phyloP scores from a whole-genome alignment of 2,797 vertebrate genomes.

The Microtus obscurus region DNA sequence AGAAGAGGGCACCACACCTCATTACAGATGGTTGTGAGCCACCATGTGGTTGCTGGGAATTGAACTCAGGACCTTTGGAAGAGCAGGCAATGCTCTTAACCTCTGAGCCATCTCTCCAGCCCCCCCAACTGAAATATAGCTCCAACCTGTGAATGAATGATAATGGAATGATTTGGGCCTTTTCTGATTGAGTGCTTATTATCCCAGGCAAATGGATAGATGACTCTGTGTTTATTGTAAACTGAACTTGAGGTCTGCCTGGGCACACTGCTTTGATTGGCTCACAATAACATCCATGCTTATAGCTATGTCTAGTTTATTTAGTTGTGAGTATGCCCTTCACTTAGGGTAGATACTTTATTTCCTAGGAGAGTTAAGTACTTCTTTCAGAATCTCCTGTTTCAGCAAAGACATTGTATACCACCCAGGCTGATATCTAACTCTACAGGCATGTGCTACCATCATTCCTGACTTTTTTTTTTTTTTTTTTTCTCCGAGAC shows the following conservation, averaged over 20 bases:
- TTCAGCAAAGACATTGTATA: background rate
- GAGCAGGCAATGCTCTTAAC: too few species aligned
- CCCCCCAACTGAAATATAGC: background rate
- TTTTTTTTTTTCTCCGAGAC: too few species aligned
- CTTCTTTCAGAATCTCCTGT: background rate
- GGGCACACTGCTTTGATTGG: background rate
- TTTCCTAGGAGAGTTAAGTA: slow-evolving; percentile 50
- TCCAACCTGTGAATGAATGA: background rate
- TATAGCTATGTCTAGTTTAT: background rate
- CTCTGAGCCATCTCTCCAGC: too few species aligned
- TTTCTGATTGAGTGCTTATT: slow-evolving; percentile 55
- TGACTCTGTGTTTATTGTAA: slow-evolving; percentile 16
- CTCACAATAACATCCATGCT: slow-evolving; percentile 21
- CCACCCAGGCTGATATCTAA: background rate
- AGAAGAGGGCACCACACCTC: too few species aligned
- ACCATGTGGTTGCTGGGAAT: too few species aligned
- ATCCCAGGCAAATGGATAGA: background rate
- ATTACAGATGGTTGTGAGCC: too few species aligned
- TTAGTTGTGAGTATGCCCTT: slow-evolving; percentile 13
- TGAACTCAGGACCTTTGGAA: too few species aligned
- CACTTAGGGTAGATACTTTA: background rate
- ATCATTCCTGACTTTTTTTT: background rate
- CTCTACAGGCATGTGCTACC: background rate
- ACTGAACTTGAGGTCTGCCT: slow-evolving; percentile 1
- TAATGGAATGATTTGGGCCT: background rate